Percentiles rank a stretch among this genome's conserved stretches.
Conservation (phyloP, 2,797 vertebrate species). For the Cryptoblepharus egeriae region DNA sequence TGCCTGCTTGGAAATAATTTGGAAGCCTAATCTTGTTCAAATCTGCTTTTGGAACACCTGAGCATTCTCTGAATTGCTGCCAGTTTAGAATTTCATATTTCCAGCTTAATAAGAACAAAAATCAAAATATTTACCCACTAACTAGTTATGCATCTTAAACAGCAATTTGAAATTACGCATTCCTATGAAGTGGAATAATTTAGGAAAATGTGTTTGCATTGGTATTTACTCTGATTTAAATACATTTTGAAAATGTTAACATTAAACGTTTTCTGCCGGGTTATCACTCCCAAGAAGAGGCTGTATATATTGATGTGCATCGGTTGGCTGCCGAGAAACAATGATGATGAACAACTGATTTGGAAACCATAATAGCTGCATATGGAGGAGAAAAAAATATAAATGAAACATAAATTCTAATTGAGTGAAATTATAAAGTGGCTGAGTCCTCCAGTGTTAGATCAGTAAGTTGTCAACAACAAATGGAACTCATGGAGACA, state of each 20-base stretch:
- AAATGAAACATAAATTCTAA: not conserved
- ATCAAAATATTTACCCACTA: conserved; percentile 37
- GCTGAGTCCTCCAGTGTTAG: not conserved
- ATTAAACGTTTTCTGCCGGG: not conserved
- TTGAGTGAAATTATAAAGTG: not conserved
- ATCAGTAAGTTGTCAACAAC: not conserved
- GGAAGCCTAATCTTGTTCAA: not conserved
- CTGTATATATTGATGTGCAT: not conserved
- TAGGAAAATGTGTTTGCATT: conserved; percentile 22
- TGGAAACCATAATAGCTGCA: not conserved
- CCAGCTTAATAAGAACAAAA: conserved; percentile 22
- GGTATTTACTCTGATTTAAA: conserved; percentile 26
- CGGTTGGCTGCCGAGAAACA: not conserved
- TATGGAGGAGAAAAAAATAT: not conserved
- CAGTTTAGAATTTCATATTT: conserved; percentile 32
- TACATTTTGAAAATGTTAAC: conserved; percentile 22
- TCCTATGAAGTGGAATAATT: conserved; percentile 10
- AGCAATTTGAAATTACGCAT: conserved; percentile 23
- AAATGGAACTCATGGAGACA: not conserved
- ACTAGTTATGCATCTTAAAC: conserved; percentile 28
- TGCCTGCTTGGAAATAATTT: not conserved
- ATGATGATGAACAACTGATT: not conserved
- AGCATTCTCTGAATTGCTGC: conserved; percentile 3
- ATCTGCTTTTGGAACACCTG: conserved; percentile 1
- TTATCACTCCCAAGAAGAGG: not conserved